A percentile compares a stretch with the other conserved stretches of the same genome.
Evolutionary conservation across 2,888 invertebrate genomes (phyloP).

Genomic region (Mycalesis mineus): DNA sequence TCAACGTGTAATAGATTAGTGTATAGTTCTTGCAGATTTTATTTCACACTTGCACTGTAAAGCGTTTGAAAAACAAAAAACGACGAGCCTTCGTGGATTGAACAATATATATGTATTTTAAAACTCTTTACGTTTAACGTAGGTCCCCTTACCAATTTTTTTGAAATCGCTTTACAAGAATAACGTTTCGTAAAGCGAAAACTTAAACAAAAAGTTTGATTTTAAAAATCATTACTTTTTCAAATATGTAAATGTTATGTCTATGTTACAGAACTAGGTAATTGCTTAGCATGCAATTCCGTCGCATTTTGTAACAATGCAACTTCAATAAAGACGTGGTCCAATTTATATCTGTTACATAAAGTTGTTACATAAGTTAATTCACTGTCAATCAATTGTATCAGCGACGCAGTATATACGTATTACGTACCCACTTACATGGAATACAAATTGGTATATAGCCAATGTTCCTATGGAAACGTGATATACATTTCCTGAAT

Average conservation of each 20-base stretch:
- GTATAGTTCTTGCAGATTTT: too few species aligned
- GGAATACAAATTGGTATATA: background rate
- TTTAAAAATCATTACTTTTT: background rate
- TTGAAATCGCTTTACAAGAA: too few species aligned
- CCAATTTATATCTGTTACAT: slow-evolving; percentile 16
- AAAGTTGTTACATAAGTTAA: slow-evolving; percentile 11
- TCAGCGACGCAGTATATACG: background rate
- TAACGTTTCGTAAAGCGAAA: too few species aligned
- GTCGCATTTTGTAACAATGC: background rate
- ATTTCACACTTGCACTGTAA: too few species aligned
- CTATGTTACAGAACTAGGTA: background rate
- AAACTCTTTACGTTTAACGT: too few species aligned
- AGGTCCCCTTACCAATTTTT: too few species aligned
- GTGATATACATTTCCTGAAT: too few species aligned
- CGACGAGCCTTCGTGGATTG: too few species aligned
- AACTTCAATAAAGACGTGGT: slow-evolving; percentile 4
- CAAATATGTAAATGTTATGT: background rate
- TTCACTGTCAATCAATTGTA: slow-evolving; percentile 5
- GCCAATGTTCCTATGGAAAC: background rate
- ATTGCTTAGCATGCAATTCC: background rate
- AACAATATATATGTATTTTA: too few species aligned
- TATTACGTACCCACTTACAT: background rate
- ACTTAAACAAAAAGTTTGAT: too few species aligned
- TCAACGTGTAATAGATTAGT: too few species aligned
- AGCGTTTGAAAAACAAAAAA: too few species aligned